Base-by-base conservation (phyloP, 2,888 invertebrate genomes). In the Phengaris alcon region DNA sequence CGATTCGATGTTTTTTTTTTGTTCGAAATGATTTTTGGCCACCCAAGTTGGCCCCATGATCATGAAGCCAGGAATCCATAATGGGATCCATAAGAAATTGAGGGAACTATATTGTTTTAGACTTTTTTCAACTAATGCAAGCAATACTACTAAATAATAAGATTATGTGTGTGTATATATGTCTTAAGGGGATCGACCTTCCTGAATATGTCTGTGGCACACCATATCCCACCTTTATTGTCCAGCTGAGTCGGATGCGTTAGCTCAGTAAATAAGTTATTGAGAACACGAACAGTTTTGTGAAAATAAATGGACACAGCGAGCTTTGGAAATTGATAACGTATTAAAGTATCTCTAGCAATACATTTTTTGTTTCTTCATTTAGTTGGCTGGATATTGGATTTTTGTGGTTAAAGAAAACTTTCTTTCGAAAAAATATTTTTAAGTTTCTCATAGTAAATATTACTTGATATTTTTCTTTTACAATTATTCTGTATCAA, bases 171-270 rank as follows among this genome's bases (percentile, higher is more conserved):
- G n/a, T n/a, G n/a, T n/a, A n/a, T n/a, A n/a, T n/a, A n/a, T n/a
- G n/a, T n/a, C 13, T 44, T 6, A 1, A 64, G 35, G 12, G 12
- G 12, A 64, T 6, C 15, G 2, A 44, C 44, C 64, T 12, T 35
- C 64, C 13, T 13, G 35, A 64, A 64, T 35, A 64, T 35, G 7
- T 64, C 64, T 64, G 35, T 64, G 35, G 2, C 82, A 80, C 83
- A 83, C 84, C 82, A 79, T 79, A 81, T 81, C 59, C 77, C 68
- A 75, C 74, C 75, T 85, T 85, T 86, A 88, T 87, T 86, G 85
- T 84, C 79, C 84, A 84, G 81, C 81, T 82, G 83, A 81, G 81
- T 78, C 81, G 80, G 81, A 83, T 83, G 79, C 77, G 79, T 80
- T 79, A 76, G 74, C 75, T 77, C 74, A 77, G 80, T 78, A 74